Base-by-base conservation (phyloP, 2,888 invertebrate genomes). In the Eumacrocentrus americanus region DNA sequence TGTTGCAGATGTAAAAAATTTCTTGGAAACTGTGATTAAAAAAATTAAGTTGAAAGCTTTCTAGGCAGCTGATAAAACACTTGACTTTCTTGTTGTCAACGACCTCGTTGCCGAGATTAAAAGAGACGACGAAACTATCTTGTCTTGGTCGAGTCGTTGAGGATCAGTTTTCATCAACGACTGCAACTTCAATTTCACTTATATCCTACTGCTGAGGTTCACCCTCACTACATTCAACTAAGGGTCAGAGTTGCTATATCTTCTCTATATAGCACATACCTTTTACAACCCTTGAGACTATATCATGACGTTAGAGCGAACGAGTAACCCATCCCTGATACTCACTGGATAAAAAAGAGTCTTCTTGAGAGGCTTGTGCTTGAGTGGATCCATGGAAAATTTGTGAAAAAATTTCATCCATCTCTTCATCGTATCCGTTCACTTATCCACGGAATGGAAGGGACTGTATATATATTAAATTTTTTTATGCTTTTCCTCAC, bases 111-210 rank as follows among this genome's bases (percentile, higher is more conserved):
- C 61, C 54, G 42, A 61, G 66, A 72, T 72, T 69, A 70, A 72
- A 69, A 66, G 59, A 61, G 62, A 62, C 34, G 47, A 63, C 56
- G 60, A 63, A 70, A 70, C 66, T 65, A 66, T 68, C 58, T 29
- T 29, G 29, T 29, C 29, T 29, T 29, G 29, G 29, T 29, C n/a
- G n/a, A n/a, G n/a, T n/a, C 29, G 5, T 29, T 29, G 29, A 9
- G 9, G 9, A 29, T 29, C 29, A 29, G 29, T 29, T 29, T 29
- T 29, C 29, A 29, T 29, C 29, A 29, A 9, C 29, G 29, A 29
- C 29, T 29, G 29, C 5, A 29, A 29, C 29, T 29, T 29, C 29
- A 29, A 29, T 29, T 29, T 29, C 29, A 29, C 29, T 29, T 29
- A 29, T 6, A 29, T 9, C 29, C 29, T 6, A 9, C 29, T 29